Evolutionary conservation across 2,888 invertebrate genomes (phyloP), one percentile per base, ranked within the genome.

Genomic region (Tenthredo mesomela): DNA sequence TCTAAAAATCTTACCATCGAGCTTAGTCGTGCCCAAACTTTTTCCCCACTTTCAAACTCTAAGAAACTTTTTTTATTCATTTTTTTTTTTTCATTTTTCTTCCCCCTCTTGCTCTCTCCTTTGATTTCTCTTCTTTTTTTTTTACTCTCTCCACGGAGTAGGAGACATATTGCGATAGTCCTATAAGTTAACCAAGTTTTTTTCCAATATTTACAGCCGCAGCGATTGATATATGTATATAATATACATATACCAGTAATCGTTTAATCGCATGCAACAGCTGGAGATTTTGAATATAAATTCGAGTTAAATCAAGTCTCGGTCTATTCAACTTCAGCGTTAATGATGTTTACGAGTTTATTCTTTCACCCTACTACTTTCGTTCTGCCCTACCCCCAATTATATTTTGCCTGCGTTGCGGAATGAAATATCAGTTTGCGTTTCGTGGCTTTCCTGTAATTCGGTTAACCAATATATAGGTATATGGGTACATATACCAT

Each of bases 351-450:
- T 37, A 37, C 70, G 37, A 73, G 40, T 73, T 73, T 73, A 43
- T 43, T 73, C 43, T 43, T 73, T 73, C 73, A 43, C 43, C 29
- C 73, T n/a, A 54, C 73, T n/a, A 54, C 54, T 54, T n/a, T 43
- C 25, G 43, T 73, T 73, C 43, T 37, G 40, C 70, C 70, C 40
- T 43, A 73, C 40, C 21, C 43, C 73, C 73, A 73, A 73, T 73
- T 73, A 73, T 73, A 73, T 73, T 73, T 73, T 6, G 73, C 40
- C 73, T 73, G 12, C 73, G 43, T 73, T 43, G 43, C 73, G 73
- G 21, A 73, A 40, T 43, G 21, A 73, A 40, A 73, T 73, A 67
- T 67, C 67, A 67, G 67, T 33, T 61, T 25, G 25, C 61, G 25
- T 21, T 61, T 21, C 61, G 61, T 61, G 21, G 61, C 25, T 37